phyloP scores from a whole-genome alignment of 2,888 invertebrate genomes.

The Magallana nippona region DNA sequence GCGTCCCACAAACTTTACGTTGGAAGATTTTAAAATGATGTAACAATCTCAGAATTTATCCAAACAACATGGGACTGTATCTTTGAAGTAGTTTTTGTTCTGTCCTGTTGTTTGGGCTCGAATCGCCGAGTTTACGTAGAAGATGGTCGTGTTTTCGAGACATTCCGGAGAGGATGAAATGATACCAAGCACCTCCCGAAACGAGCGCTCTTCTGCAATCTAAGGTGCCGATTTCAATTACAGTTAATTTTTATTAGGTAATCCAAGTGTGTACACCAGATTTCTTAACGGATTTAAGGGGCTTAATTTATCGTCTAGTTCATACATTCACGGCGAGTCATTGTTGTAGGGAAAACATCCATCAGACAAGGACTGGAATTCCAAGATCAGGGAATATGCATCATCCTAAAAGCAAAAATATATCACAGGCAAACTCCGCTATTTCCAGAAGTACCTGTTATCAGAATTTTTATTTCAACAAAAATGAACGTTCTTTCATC shows the following conservation, averaged over 20 bases:
- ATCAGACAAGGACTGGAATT: neutral
- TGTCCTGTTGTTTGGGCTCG: neutral
- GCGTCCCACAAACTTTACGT: slow-evolving; percentile 7
- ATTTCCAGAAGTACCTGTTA: slow-evolving; percentile 9
- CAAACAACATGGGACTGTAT: slow-evolving; percentile 21
- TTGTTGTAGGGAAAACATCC: slow-evolving; percentile 8
- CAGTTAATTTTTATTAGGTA: neutral
- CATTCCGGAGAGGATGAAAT: neutral
- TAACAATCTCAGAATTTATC: slow-evolving; percentile 18
- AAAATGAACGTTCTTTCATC: slow-evolving; percentile 26
- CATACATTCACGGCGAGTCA: neutral
- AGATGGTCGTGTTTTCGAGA: neutral
- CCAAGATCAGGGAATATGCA: neutral
- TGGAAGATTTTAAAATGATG: slow-evolving; percentile 20
- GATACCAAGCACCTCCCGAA: neutral
- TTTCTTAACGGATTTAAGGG: neutral
- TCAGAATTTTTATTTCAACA: slow-evolving; percentile 20
- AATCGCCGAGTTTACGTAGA: slow-evolving; percentile 10
- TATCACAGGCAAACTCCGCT: slow-evolving; percentile 15
- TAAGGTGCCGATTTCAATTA: slow-evolving; percentile 1
- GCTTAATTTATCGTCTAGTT: neutral
- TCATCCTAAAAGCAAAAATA: slow-evolving; percentile 30
- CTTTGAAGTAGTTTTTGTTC: slow-evolving; percentile 17
- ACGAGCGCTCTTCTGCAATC: neutral
- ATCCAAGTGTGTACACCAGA: slow-evolving; percentile 11